Evolutionary conservation across 2,888 invertebrate species (phyloP), one percentile per base, ranked within the genome.

Genomic region (Pterostichus madidus): DNA sequence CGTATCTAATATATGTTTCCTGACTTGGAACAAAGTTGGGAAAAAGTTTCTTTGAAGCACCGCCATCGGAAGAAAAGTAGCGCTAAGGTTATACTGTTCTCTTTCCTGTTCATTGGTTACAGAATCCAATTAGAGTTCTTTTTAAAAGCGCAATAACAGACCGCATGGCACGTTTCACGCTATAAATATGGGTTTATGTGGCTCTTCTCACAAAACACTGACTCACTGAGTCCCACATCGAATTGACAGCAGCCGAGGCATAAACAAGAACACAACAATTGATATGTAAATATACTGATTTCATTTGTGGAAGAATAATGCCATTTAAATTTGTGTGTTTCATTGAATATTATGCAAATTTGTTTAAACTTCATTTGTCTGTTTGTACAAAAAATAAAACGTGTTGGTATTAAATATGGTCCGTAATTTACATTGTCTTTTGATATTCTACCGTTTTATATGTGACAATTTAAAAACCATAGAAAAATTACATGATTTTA

Each of bases 251-350:
- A 49, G 39, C 39, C 39, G 39, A 49, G 5, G n/a, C n/a, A 35
- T 35, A 35, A n/a, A 49, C 24, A 24, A 24, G 24, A 24, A 24
- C 24, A 24, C 24, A 64, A 64, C 64, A 64, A 64, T 64, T 11
- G 35, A 32, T n/a, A 32, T 64, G 64, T 64, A 13, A 64, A 64
- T 64, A 64, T 13, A 64, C 64, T 64, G 35, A 64, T 64, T 35
- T 64, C 64, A 32, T 64, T 64, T 64, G 13, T 64, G 35, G 2
- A 24, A 64, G 64, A 64, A 64, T 64, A 5, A 64, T 35, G 13
- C n/a, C 64, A 64, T 64, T 64, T 64, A 64, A 64, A 64, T 64
- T 64, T 64, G 11, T 59, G 11, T 59, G 32, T 35, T 64, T 64
- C 35, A 5, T 35, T n/a, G 64, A 32, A 11, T 13, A 64, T 64